These are phyloP conservation scores for Euura saliciscinereae DNA, from an alignment of 1,140 invertebrate genomes.

Conservation along the genomic window DNA sequence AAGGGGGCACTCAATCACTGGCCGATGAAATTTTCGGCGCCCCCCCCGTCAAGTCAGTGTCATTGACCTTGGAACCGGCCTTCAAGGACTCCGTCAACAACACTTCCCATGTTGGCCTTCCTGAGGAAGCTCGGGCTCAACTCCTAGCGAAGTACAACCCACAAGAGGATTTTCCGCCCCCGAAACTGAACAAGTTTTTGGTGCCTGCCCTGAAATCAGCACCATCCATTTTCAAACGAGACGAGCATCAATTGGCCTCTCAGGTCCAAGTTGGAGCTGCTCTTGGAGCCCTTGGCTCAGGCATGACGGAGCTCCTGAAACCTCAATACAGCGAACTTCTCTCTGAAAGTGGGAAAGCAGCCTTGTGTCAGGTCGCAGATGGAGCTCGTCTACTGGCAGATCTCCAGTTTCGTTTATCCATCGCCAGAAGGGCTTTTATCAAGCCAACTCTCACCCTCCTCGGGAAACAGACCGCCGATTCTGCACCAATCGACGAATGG, in stretches of 20 bases:
- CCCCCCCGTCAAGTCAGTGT: no score
- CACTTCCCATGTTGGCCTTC: no score
- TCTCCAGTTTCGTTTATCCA: slow-evolving; percentile 20
- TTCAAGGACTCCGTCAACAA: no score
- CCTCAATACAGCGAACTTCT: slow-evolving; percentile 21
- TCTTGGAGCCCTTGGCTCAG: slow-evolving; percentile 23
- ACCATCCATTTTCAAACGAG: slow-evolving; percentile 25
- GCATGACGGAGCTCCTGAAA: slow-evolving; percentile 20
- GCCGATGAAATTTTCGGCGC: no score
- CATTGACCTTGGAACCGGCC: no score
- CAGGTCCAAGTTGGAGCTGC: slow-evolving; percentile 25
- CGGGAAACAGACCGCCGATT: slow-evolving; percentile 22
- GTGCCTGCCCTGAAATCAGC: no score
- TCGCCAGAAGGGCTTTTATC: slow-evolving; percentile 22
- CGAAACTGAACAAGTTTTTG: no score
- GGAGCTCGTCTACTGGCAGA: slow-evolving; percentile 22
- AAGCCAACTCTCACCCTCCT: slow-evolving; percentile 18
- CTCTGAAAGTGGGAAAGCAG: slow-evolving; percentile 14
- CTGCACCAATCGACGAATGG: slow-evolving; percentile 22
- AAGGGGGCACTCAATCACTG: no score
- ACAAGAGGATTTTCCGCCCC: no score
- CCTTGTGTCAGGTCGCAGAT: no score
- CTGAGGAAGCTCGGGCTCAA: no score
- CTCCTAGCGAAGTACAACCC: no score
- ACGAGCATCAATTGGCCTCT: slow-evolving; percentile 16